Evolutionary conservation across 1,140 invertebrate genomes (phyloP), one percentile per base, ranked within the genome.

Genomic region (Drosophila bocki): DNA sequence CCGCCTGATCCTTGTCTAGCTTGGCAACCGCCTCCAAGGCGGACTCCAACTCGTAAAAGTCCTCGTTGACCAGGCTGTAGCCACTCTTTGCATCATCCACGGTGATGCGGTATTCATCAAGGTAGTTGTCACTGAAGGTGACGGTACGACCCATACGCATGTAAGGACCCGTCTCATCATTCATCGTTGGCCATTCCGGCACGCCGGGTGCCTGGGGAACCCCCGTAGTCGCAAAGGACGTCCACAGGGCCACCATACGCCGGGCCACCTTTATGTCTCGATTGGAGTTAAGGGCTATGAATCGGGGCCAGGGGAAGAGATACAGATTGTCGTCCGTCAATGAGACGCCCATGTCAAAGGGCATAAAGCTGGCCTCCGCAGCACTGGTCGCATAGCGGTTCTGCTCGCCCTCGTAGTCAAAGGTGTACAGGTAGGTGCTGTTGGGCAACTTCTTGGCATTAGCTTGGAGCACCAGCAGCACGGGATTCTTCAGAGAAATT

Each of bases 301-400:
- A 62, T 6, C 82, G 71, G 0, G 92, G 92, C 92, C 92, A 93
- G n/a, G 92, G 92, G 68, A 93, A 93, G n/a, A 93, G 61, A 45
- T 93, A 93, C n/a, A 93, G 78, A 61, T 93, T 93, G 47, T 93
- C 92, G 42, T 93, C 92, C 47, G 92, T 92, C 35, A 93, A 62
- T 5, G 88, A 91, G 26, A 92, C 87, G 11, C 92, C 92, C 67
- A 91, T 80, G 48, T 91, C 90, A 58, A 93, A 93, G 67, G 92
- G 92, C 50, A 84, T 65, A 37, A 82, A 80, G 4, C 59, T 58
- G 7, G 80, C 70, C 39, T 85, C 82, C 3, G 82, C 74, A 0
- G 75, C 78, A 17, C 33, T 47, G 13, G 62, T 80, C 0, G 77
- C 69, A 57, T 92, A 92, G 13, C 92, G 80, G 37, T 91, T 92